Percentiles rank a stretch among this genome's conserved stretches.
Evolutionary conservation across 2,797 vertebrate species (phyloP).

Genomic region (Ceyx erithaca): DNA sequence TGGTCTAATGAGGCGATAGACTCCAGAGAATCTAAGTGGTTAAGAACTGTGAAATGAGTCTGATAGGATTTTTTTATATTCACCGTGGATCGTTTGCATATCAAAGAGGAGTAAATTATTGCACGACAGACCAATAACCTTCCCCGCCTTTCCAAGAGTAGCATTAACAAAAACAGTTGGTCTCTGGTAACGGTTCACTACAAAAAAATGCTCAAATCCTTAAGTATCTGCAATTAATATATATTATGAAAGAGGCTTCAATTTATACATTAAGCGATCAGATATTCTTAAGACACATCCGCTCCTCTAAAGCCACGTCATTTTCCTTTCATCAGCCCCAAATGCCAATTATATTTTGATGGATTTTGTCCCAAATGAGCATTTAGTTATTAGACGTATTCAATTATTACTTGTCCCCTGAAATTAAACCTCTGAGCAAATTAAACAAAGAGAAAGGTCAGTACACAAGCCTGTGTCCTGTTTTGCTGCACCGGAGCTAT

Average conservation of each 20-base stretch:
- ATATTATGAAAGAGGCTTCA: conserved; percentile 73
- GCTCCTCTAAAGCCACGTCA: conserved; percentile 50
- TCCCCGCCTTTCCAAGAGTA: conserved; percentile 85
- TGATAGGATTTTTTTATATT: conserved; percentile 99
- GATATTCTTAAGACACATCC: conserved; percentile 73
- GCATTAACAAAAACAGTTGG: conserved; percentile 85
- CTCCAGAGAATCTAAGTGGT: conserved; percentile 95
- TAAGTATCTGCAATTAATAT: conserved; percentile 82
- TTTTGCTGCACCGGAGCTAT: conserved; percentile 83
- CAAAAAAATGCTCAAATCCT: conserved; percentile 76
- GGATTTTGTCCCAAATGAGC: conserved; percentile 83
- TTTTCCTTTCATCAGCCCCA: conserved; percentile 75
- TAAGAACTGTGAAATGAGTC: conserved; percentile 99
- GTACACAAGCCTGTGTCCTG: conserved; percentile 82
- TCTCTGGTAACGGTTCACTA: conserved; percentile 72
- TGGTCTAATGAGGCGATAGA: conserved; percentile 99
- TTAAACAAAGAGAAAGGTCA: conserved; percentile 93
- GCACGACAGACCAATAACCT: conserved; percentile 99
- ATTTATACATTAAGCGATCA: conserved; percentile 78
- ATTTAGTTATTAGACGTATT: conserved; percentile 84
- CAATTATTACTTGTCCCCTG: conserved; percentile 83
- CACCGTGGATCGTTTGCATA: conserved; percentile 99
- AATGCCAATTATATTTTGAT: conserved; percentile 84
- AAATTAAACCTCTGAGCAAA: conserved; percentile 82
- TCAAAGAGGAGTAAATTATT: conserved; percentile 99